These are phyloP conservation scores for Parotia lawesii DNA, from an alignment of 2,113 vertebrate species.

Conservation along the genomic window DNA sequence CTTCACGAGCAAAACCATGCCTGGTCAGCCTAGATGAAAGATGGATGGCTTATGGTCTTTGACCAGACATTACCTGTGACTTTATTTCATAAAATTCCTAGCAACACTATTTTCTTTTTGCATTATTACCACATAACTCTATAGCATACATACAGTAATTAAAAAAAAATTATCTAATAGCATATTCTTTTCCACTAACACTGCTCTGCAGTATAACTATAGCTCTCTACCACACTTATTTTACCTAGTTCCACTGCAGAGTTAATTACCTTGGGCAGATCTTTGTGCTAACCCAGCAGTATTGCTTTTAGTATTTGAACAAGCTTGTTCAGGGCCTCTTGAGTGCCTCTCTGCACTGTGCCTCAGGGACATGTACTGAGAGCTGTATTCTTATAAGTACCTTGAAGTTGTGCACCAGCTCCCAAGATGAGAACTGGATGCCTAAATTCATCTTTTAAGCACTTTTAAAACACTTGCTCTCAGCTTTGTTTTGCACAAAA, in stretches of 20 bases:
- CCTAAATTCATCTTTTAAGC: neutral
- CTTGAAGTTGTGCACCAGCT: neutral
- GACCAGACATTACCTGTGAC: neutral
- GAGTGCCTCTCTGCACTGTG: neutral
- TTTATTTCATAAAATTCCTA: neutral
- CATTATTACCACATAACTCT: neutral
- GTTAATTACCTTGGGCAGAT: constrained; percentile 8
- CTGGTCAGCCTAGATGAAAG: neutral
- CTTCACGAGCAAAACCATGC: neutral
- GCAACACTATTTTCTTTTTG: neutral
- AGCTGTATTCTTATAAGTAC: neutral
- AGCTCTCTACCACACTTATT: neutral
- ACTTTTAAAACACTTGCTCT: neutral
- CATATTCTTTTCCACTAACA: neutral
- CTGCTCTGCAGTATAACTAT: neutral
- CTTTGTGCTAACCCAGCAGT: neutral
- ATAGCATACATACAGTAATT: neutral
- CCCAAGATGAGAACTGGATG: neutral
- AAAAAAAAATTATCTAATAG: neutral
- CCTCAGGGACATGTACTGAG: neutral
- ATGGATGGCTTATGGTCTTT: neutral
- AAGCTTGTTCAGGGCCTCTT: constrained; percentile 9
- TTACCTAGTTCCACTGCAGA: neutral
- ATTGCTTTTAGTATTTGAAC: constrained; percentile 7
- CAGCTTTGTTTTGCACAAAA: constrained; percentile 1